Base-by-base conservation (phyloP, 1,140 invertebrate genomes). In the Tachypleus tridentatus region DNA sequence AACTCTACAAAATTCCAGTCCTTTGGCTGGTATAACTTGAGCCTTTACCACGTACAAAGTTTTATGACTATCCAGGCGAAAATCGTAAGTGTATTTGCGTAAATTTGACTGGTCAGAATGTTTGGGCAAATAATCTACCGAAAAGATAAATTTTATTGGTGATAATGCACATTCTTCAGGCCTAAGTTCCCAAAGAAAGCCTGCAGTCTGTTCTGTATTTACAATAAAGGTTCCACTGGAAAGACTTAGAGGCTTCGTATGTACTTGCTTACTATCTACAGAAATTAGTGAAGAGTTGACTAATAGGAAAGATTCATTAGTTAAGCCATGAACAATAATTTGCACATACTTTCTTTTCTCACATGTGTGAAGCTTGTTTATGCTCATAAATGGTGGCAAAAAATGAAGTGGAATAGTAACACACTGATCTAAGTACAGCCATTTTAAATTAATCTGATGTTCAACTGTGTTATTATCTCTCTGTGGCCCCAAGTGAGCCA, bases 31-130 rank as follows among this genome's bases (percentile, higher is more conserved):
- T 72, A 92, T 88, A 64, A 96, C 81, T 71, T 84, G 84, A 0
- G 88, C 88, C 67, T 86, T 82, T 58, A 96, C 83, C 60, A 87
- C 85, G 74, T 89, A 95, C 69, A 94, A 77, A 9, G 92, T 96
- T 78, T 61, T 60, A 71, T 69, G 67, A 62, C 62, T 58, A 52
- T 58, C 70, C n/a, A 68, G 49, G 49, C 56, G 62, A 29, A 69
- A 65, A 53, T 71, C 70, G 64, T 63, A 71, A 11, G 54, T 54
- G 62, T 65, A 71, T 49, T 58, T 61, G 7, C 61, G 8, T 48
- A 57, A 51, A 11, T 58, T 56, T 4, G 51, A 50, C 47, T 49
- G n/a, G 6, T 4, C 6, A 5, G 60, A 50, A 50, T 63, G 49
- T 49, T 57, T 29, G 6, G 63, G 10, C 29, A 66, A 57, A 61